phyloP scores from a whole-genome alignment of 2,888 invertebrate genomes.

The Nowickia ferox region DNA sequence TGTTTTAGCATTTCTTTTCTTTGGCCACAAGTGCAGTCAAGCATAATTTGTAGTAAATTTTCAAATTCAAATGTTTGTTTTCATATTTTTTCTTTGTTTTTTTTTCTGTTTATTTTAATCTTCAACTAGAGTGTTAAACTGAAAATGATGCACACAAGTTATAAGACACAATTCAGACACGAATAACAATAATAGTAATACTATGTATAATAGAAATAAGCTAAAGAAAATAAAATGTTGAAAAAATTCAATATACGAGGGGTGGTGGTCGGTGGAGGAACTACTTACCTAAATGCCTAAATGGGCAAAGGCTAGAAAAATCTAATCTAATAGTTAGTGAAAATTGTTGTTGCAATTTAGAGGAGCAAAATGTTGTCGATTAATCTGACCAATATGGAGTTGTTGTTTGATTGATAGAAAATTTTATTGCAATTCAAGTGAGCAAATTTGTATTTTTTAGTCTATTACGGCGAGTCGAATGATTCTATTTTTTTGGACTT shows the following conservation, averaged over 20 bases:
- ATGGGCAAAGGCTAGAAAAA: no score
- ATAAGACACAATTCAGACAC: conserved; percentile 50
- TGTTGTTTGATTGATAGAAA: no score
- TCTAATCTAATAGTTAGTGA: no score
- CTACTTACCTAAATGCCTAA: no score
- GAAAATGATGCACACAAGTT: conserved; percentile 65
- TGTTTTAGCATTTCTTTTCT: conserved; percentile 18
- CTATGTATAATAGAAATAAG: not conserved
- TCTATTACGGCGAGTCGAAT: no score
- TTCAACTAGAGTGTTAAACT: conserved; percentile 63
- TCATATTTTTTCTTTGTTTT: not conserved
- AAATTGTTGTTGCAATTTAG: no score
- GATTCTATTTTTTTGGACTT: no score
- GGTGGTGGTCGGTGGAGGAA: not conserved
- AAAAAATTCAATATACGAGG: not conserved
- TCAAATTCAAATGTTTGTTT: not conserved
- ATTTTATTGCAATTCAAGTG: no score
- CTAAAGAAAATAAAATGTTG: conserved; percentile 17
- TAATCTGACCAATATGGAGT: no score
- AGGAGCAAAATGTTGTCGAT: no score
- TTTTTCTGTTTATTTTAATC: conserved; percentile 20
- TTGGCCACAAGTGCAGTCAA: conserved; percentile 61
- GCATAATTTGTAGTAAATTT: conserved; percentile 61
- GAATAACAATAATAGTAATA: conserved; percentile 8
- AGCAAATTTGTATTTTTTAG: no score